Conservation (phyloP, 2,888 invertebrate genomes). For the Diaperis boleti region DNA sequence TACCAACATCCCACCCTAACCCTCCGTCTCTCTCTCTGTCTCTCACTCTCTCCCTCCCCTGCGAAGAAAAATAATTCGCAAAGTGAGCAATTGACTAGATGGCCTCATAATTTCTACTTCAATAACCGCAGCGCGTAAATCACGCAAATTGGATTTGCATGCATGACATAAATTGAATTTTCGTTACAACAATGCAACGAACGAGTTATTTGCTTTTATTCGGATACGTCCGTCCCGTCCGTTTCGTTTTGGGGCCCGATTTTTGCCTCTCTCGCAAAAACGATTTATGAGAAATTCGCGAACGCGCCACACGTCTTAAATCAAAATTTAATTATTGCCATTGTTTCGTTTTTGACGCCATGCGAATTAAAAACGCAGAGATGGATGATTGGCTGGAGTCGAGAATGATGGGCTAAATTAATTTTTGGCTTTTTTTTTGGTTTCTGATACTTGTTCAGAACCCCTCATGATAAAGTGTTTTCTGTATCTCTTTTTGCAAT, state of each 20-base stretch:
- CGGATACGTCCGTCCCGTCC: too few species aligned
- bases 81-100: constrained; percentile 45
- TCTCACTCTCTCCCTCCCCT: too few species aligned
- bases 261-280: too few species aligned
- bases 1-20: too few species aligned
- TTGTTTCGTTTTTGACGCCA: constrained; percentile 14
- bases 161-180: constrained; percentile 49
- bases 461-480: too few species aligned
- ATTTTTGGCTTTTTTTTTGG: too few species aligned
- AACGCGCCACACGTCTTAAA: constrained; percentile 27
- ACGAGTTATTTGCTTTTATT: constrained; percentile 39
- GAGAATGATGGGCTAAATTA: too few species aligned
- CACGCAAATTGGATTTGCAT: constrained; percentile 49
- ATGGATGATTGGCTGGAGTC: too few species aligned
- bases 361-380: constrained; percentile 13
- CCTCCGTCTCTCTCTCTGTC: too few species aligned
- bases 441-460: too few species aligned
- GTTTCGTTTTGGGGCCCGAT: constrained; percentile 20
- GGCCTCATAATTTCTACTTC: constrained; percentile 47
- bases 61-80: constrained; percentile 1
- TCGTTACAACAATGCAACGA: constrained; percentile 46
- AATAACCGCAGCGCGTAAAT: constrained; percentile 47
- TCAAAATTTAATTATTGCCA: constrained; percentile 30
- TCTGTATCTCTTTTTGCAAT: too few species aligned
- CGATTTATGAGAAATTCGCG: constrained; percentile 30